Evolutionary conservation across 2,888 invertebrate species (phyloP).

Genomic region (Andrena haemorrhoa): DNA sequence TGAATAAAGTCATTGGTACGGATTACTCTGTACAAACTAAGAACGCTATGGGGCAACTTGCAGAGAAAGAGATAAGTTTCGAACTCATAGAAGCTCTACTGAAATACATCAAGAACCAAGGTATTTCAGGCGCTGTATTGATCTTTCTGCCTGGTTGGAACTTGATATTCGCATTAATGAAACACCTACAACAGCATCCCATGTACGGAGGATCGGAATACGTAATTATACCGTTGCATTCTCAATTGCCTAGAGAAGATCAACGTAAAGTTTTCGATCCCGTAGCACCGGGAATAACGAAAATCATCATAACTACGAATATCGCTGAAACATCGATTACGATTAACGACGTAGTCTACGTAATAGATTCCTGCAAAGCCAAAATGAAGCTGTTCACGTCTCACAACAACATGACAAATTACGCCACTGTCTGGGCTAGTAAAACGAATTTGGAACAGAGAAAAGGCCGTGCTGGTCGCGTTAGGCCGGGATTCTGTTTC

Average conservation of each 20-base stretch:
- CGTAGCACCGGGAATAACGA: conserved; percentile 93
- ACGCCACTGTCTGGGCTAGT: conserved; percentile 98
- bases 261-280: conserved; percentile 96
- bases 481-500: conserved; percentile 96
- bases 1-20: conserved; percentile 88
- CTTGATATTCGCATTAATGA: conserved; percentile 96
- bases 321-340: conserved; percentile 99
- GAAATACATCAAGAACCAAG: conserved; percentile 87
- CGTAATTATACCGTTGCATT: conserved; percentile 96
- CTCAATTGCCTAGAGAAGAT: conserved; percentile 97
- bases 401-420: conserved; percentile 99
- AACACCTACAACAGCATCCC: conserved; percentile 91
- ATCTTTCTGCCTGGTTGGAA: conserved; percentile 99
- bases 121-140: conserved; percentile 93
- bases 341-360: conserved; percentile 99
- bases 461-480: conserved; percentile 97
- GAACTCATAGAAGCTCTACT: conserved; percentile 95
- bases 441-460: conserved; percentile 97
- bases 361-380: conserved; percentile 98
- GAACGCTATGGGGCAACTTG: conserved; percentile 90
- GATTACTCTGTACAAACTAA: conserved; percentile 87
- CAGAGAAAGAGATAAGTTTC: conserved; percentile 96
- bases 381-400: conserved; percentile 99
- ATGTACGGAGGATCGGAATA: conserved; percentile 89
- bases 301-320: conserved; percentile 98